These are phyloP conservation scores for Teleopsis dalmanni DNA, from an alignment of 1,140 invertebrate genomes.

Conservation along the genomic window DNA sequence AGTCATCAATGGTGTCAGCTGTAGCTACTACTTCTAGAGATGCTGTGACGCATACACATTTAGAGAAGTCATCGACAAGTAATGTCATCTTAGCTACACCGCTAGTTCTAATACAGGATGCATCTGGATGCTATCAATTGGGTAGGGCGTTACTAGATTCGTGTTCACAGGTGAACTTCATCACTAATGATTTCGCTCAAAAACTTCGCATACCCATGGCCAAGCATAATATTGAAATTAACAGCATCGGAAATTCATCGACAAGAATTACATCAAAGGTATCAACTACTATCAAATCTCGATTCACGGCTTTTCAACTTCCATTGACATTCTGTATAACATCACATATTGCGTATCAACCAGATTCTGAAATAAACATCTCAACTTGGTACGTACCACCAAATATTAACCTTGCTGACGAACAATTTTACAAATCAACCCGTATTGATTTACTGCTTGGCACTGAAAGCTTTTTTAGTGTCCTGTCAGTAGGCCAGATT, in stretches of 20 bases:
- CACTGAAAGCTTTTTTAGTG: constrained; percentile 11
- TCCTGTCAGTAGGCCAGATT: constrained; percentile 11
- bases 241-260: not conserved
- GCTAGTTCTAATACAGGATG: too few relatives aligned
- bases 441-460: constrained; percentile 4
- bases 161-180: too few relatives aligned
- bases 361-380: constrained; percentile 4
- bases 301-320: constrained; percentile 1
- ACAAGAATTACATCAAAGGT: not conserved
- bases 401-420: not conserved
- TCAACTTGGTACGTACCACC: not conserved
- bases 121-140: too few relatives aligned
- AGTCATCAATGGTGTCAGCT: too few relatives aligned
- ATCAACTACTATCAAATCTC: not conserved
- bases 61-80: too few relatives aligned
- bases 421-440: not conserved
- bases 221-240: not conserved
- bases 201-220: too few relatives aligned
- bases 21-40: too few relatives aligned
- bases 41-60: too few relatives aligned
- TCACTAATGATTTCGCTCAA: too few relatives aligned
- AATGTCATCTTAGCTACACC: too few relatives aligned
- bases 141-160: too few relatives aligned
- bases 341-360: constrained; percentile 1
- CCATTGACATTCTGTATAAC: not conserved